Conservation (phyloP, 2,113 vertebrate genomes). For the Laticauda colubrina region DNA sequence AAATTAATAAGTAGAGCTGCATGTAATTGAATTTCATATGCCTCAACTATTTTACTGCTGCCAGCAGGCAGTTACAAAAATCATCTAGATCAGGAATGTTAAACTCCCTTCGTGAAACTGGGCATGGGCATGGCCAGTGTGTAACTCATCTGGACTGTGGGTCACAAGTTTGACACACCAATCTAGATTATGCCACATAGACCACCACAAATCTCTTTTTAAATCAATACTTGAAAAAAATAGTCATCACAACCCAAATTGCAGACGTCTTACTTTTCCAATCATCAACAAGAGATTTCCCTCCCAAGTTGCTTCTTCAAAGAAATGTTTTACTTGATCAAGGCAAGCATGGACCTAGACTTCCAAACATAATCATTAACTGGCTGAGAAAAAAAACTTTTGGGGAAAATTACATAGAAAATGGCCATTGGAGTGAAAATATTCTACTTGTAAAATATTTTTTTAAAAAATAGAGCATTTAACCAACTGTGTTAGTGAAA, state of each 20-base stretch:
- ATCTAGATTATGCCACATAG: too few species aligned
- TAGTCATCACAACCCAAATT: not conserved
- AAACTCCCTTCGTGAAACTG: too few species aligned
- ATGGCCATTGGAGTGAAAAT: not conserved
- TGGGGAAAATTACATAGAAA: not conserved
- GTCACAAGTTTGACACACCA: too few species aligned
- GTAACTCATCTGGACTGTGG: too few species aligned
- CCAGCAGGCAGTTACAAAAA: not conserved
- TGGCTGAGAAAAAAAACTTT: not conserved
- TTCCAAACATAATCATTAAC: not conserved
- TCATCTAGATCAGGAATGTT: not conserved
- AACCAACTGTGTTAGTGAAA: not conserved
- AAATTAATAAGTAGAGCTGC: not conserved
- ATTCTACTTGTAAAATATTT: not conserved
- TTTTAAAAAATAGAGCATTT: not conserved
- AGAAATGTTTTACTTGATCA: not conserved
- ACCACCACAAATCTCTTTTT: not conserved
- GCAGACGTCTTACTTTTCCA: not conserved
- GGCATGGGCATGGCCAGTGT: too few species aligned
- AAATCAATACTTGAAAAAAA: not conserved
- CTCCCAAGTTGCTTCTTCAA: not conserved
- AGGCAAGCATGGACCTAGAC: not conserved
- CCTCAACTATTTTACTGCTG: not conserved
- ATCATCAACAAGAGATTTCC: not conserved
- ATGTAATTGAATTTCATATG: not conserved